phyloP scores from a whole-genome alignment of 2,888 invertebrate species.

The Polydrusus tereticollis region DNA sequence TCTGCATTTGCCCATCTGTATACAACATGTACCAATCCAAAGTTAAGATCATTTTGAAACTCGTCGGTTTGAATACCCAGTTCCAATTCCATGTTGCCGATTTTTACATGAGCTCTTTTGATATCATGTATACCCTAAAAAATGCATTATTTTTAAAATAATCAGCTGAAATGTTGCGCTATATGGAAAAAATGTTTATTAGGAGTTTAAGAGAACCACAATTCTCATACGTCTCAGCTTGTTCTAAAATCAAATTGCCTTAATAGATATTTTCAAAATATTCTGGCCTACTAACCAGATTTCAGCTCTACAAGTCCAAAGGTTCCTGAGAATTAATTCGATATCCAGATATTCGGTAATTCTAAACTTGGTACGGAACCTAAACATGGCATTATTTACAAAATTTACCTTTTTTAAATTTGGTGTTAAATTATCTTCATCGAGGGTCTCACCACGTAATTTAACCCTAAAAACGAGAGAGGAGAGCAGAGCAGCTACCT shows the following conservation, averaged over 20 bases:
- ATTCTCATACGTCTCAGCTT: too few relatives aligned
- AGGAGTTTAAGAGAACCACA: too few relatives aligned
- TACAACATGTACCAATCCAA: constrained; percentile 93
- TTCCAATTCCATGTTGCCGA: constrained; percentile 76
- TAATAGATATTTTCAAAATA: too few relatives aligned
- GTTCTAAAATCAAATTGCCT: too few relatives aligned
- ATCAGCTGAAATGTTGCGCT: too few relatives aligned
- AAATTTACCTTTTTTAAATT: constrained; percentile 70
- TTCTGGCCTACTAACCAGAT: too few relatives aligned
- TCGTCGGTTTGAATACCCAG: constrained; percentile 71
- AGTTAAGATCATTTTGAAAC: constrained; percentile 80
- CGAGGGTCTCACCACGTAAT: constrained; percentile 67
- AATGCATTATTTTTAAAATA: too few relatives aligned
- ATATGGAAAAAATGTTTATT: too few relatives aligned
- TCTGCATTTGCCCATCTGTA: constrained; percentile 96
- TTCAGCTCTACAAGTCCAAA: background rate
- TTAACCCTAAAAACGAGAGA: constrained; percentile 93
- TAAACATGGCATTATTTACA: too few relatives aligned
- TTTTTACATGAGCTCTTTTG: constrained; percentile 76
- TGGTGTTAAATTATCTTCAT: constrained; percentile 67
- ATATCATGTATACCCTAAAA: constrained; percentile 80
- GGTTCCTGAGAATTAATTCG: background rate
- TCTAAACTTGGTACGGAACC: too few relatives aligned
- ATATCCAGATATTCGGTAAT: too few relatives aligned
- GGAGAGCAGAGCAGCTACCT: constrained; percentile 94